Percentiles rank a stretch among this genome's conserved stretches.
phyloP scores from a whole-genome alignment of 2,888 invertebrate genomes.

The Amphipoea oculea region DNA sequence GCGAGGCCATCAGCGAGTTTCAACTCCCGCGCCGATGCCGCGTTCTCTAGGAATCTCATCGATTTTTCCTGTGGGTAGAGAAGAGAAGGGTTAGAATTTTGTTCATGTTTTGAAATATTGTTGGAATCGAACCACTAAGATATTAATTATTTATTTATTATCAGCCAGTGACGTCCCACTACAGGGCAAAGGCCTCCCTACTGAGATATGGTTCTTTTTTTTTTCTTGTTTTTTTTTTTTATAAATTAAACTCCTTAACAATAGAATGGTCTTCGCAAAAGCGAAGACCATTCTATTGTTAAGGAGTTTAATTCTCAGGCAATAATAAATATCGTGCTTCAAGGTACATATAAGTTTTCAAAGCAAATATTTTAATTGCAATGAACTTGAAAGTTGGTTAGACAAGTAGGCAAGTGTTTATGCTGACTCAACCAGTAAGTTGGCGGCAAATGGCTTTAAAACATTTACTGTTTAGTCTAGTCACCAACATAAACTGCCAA shows the following conservation, averaged over 20 bases:
- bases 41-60: constrained; percentile 92
- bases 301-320: neutral
- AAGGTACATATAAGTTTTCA: neutral
- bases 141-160: too few species aligned
- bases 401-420: constrained; percentile 40
- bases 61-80: constrained; percentile 91
- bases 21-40: constrained; percentile 89
- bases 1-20: constrained; percentile 91
- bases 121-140: neutral
- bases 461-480: constrained; percentile 34
- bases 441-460: constrained; percentile 43
- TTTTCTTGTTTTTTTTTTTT: too few species aligned
- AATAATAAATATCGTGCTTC: neutral
- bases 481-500: constrained; percentile 32
- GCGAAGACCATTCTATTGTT: too few species aligned
- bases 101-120: neutral
- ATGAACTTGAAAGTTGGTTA: constrained; percentile 46
- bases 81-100: neutral
- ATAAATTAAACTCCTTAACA: too few species aligned
- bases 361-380: constrained; percentile 22
- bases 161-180: too few species aligned
- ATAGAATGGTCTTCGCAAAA: too few species aligned
- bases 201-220: too few species aligned
- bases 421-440: constrained; percentile 47
- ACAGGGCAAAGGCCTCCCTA: too few species aligned